phyloP scores from a whole-genome alignment of 2,113 vertebrate species.

The Camelus dromedarius region DNA sequence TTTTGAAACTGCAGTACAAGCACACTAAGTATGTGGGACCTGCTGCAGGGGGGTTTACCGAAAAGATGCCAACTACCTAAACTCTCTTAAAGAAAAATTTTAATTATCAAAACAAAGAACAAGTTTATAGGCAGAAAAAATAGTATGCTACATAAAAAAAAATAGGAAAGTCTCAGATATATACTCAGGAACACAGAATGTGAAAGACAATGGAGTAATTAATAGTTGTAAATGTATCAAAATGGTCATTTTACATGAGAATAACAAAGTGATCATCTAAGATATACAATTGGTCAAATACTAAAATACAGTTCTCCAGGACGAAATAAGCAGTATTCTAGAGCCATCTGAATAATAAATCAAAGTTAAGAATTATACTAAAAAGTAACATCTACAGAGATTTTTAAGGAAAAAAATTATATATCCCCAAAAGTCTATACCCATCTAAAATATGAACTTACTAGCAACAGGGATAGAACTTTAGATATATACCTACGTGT shows the following conservation, averaged over 20 bases:
- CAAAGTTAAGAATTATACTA: conserved; percentile 45
- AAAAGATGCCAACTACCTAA: not conserved
- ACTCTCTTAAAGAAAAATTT: not conserved
- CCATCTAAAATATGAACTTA: not conserved
- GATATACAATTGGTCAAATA: not conserved
- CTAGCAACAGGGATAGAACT: not conserved
- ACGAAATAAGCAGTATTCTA: not conserved
- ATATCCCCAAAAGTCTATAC: not conserved
- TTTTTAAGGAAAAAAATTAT: not conserved
- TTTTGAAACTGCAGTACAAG: not conserved
- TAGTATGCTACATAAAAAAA: not conserved
- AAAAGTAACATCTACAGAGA: not conserved
- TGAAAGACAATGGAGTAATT: not conserved
- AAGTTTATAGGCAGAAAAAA: not conserved
- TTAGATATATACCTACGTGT: not conserved
- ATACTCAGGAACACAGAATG: not conserved
- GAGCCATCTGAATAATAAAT: not conserved
- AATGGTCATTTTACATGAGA: not conserved
- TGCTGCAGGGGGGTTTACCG: not conserved
- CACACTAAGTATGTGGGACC: not conserved
- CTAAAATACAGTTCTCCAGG: not conserved
- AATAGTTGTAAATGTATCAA: not conserved
- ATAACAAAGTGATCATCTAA: conserved; percentile 18
- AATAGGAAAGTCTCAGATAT: not conserved
- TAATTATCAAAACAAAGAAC: not conserved